These are phyloP conservation scores for Actinernus sp. DNA, from an alignment of 92 coral and sea anemone species.

Conservation along the genomic window DNA sequence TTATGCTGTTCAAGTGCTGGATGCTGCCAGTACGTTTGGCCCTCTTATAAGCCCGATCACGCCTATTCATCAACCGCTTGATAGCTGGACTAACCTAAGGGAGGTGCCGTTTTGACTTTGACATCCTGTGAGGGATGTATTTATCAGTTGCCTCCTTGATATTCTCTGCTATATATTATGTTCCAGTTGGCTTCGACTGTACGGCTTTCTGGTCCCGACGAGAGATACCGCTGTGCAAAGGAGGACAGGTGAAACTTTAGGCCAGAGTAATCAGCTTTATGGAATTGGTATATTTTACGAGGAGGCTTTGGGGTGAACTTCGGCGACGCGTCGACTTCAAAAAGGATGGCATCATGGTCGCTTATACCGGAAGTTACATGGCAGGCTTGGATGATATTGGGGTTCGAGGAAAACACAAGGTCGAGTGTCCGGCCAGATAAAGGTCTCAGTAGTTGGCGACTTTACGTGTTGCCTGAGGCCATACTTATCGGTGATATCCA, in stretches of 20 bases:
- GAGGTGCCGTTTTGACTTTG: conserved; percentile 41
- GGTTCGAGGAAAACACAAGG: conserved; percentile 45
- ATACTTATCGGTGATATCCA: conserved; percentile 24
- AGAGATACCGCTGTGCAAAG: conserved; percentile 24
- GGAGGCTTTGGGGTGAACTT: conserved; percentile 37
- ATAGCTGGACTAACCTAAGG: conserved; percentile 48
- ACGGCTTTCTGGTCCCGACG: conserved; percentile 23
- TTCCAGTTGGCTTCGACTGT: conserved; percentile 54
- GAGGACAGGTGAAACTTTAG: conserved; percentile 25
- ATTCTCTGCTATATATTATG: conserved; percentile 23
- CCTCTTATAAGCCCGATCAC: conserved; percentile 44
- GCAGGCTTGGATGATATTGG: conserved; percentile 37
- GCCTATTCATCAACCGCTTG: conserved; percentile 50
- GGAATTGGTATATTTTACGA: conserved; percentile 43
- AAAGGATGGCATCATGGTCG: conserved; percentile 39
- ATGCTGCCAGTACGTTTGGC: conserved; percentile 15
- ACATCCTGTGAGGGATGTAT: conserved; percentile 28
- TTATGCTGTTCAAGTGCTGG: conserved; percentile 9
- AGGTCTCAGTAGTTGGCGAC: conserved; percentile 58
- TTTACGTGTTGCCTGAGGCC: conserved; percentile 50
- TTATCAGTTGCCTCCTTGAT: conserved; percentile 36
- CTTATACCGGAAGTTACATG: conserved; percentile 48
- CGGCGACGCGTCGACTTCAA: conserved; percentile 35
- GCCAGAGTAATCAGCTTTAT: conserved; percentile 33
- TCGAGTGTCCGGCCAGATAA: conserved; percentile 45